Evolutionary conservation across 1,140 invertebrate species (phyloP).

Genomic region (Neotoxoptera formosana): DNA sequence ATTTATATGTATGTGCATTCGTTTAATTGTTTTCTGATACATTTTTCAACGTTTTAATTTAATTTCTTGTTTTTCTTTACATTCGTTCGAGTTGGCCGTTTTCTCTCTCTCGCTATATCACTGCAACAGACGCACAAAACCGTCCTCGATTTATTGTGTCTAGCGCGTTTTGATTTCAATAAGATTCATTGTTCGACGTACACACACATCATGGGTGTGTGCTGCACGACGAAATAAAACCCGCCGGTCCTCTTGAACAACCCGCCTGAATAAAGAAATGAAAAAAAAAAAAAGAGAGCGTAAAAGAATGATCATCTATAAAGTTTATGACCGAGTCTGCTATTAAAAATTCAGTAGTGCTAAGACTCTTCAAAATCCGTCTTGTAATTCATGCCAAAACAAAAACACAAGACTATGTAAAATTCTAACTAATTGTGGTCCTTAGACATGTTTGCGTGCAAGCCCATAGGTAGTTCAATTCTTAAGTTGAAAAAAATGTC

Average conservation of each 20-base stretch:
- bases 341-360: slow-evolving; percentile 6
- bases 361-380: not conserved
- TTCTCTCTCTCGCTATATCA: not conserved
- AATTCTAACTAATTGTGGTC: not conserved
- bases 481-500: not conserved
- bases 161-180: not conserved
- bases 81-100: not conserved
- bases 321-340: not conserved
- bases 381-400: not conserved
- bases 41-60: not conserved
- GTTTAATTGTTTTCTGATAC: not conserved
- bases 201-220: not conserved
- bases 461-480: not conserved
- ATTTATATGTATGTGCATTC: too few relatives aligned
- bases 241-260: not conserved
- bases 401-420: not conserved
- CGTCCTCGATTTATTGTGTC: not conserved
- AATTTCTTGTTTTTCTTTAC: not conserved
- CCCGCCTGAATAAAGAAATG: not conserved
- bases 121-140: not conserved
- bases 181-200: not conserved
- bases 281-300: not conserved
- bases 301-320: not conserved
- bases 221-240: not conserved
- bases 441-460: not conserved